Conservation (phyloP, 2,888 invertebrate genomes). For the Pheosia gnoma region DNA sequence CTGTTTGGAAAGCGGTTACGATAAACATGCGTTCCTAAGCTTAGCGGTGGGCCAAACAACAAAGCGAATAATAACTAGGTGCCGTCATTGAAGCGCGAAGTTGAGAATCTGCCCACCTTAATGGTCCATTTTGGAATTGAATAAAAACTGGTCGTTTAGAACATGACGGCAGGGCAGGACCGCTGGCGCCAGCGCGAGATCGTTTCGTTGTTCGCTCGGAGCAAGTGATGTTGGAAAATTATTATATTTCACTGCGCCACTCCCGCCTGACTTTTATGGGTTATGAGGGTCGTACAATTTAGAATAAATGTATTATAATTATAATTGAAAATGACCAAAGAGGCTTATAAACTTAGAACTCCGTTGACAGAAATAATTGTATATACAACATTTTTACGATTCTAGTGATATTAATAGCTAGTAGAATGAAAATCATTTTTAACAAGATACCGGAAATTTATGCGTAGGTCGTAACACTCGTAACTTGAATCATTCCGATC, state of each 20-base stretch:
- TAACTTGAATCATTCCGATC: not conserved
- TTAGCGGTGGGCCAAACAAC: conserved; percentile 19
- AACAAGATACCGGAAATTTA: conserved; percentile 32
- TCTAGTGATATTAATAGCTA: conserved; percentile 34
- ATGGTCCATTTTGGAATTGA: conserved; percentile 65
- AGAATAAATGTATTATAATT: conserved; percentile 47
- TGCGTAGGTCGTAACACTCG: conserved; percentile 1
- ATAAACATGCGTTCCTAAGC: conserved; percentile 24
- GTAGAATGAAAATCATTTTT: conserved; percentile 24
- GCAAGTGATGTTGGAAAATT: conserved; percentile 59
- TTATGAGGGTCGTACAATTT: conserved; percentile 41
- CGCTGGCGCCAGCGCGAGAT: conserved; percentile 67
- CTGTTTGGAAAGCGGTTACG: conserved; percentile 26
- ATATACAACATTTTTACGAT: conserved; percentile 39
- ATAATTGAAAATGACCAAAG: conserved; percentile 49
- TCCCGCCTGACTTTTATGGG: conserved; percentile 64
- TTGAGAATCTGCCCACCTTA: conserved; percentile 65
- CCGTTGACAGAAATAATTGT: conserved; percentile 47
- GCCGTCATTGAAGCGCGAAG: conserved; percentile 47
- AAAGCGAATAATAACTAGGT: conserved; percentile 40
- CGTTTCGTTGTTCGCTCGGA: conserved; percentile 53
- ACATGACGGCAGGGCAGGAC: conserved; percentile 59
- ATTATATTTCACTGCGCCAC: conserved; percentile 75
- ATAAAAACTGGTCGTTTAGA: conserved; percentile 72
- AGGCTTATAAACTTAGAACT: conserved; percentile 32